Evolutionary conservation across 2,797 vertebrate genomes (phyloP), one percentile per base, ranked within the genome.

Genomic region (Streptopelia turtur): DNA sequence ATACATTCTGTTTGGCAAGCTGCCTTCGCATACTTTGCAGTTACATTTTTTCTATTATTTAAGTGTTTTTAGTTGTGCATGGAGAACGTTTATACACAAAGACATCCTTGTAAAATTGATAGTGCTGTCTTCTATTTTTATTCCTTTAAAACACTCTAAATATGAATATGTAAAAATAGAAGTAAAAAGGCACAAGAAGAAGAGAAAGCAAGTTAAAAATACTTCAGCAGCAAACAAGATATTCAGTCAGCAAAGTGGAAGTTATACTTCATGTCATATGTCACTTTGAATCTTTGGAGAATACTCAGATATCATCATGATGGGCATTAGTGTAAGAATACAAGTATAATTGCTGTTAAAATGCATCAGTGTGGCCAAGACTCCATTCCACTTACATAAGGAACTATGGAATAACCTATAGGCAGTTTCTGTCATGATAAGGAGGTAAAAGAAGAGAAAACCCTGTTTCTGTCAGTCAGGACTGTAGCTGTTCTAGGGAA

Each of bases 111-210:
- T 84, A 97, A 93, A 90, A 86, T 5, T 53, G 41, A 61, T 89
- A 81, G 27, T 30, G 37, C 53, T 92, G 24, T 79, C 49, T 83
- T 92, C 87, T 92, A 86, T 94, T 94, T 92, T 94, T 87, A 78
- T 86, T 95, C 66, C 45, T 90, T 90, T 84, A 95, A 94, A 56
- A 95, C 57, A 35, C 31, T 49, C 83, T 95, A 96, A 95, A 88
- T 92, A 69, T 87, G 83, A 89, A 72, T 76, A 43, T 47, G 37
- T 79, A 45, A 53, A 94, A 95, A 68, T 16, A 49, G 90, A 93
- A 93, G 50, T 22, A 57, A 85, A 93, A 95, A 94, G 39, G 17
- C 50, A 52, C 50, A 59, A 85, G 25, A 20, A 79, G 37, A 90
- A 83, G 57, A 68, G 52, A 89, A 82, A 79, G 37, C 11, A 27